These are phyloP conservation scores for Lucilia cuprina DNA, from an alignment of 1,140 invertebrate species.

Conservation along the genomic window DNA sequence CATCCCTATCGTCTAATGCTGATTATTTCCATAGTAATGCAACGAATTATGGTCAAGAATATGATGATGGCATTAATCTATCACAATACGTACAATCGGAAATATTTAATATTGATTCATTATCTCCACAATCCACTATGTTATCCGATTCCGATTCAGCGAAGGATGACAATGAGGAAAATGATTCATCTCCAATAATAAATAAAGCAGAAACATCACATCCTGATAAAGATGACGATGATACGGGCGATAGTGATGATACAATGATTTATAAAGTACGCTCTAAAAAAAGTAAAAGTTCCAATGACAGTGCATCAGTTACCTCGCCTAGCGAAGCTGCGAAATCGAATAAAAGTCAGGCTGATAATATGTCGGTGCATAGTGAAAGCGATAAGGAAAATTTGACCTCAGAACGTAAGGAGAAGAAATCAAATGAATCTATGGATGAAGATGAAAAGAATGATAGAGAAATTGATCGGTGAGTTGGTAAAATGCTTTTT, in stretches of 20 bases:
- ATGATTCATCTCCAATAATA: not conserved
- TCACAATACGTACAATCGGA: slow-evolving; percentile 50
- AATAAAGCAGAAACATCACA: not conserved
- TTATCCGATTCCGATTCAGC: not conserved
- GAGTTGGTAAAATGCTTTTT: too few species aligned
- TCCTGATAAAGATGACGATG: not conserved
- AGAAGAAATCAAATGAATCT: not conserved
- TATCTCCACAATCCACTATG: not conserved
- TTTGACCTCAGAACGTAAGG: not conserved
- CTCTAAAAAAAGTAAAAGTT: not conserved
- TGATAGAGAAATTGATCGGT: slow-evolving; percentile 55
- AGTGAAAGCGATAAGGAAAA: slow-evolving; percentile 27
- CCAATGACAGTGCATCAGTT: slow-evolving; percentile 8
- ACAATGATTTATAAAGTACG: not conserved
- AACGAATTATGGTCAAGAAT: slow-evolving; percentile 32
- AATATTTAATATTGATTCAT: slow-evolving; percentile 34
- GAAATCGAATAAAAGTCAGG: slow-evolving; percentile 1
- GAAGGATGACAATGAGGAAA: not conserved
- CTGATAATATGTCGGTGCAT: not conserved
- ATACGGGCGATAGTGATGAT: not conserved
- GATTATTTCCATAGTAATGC: not conserved
- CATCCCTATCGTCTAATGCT: not conserved
- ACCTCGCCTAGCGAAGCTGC: not conserved
- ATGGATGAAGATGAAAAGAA: slow-evolving; percentile 43
- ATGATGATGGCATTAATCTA: slow-evolving; percentile 50